Evolutionary conservation across 2,888 invertebrate genomes (phyloP).

Genomic region (Tetrapedia diversipes): DNA sequence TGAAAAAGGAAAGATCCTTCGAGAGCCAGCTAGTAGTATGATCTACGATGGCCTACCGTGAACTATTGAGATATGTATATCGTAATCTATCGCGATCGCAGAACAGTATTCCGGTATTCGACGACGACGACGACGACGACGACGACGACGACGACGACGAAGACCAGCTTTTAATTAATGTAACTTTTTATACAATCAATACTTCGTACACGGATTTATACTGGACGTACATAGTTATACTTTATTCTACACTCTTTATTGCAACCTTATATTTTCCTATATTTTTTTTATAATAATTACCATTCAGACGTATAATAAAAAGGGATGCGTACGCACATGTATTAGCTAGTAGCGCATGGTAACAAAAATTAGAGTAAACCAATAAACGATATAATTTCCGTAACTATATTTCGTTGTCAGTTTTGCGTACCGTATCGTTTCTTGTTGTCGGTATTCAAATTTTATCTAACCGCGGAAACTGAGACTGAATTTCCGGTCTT

Average conservation of each 20-base stretch:
- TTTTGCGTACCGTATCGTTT: too few relatives aligned
- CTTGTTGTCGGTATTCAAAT: neutral
- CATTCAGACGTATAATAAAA: too few relatives aligned
- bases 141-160: constrained; percentile 56
- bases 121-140: constrained; percentile 65
- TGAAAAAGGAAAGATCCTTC: constrained; percentile 73
- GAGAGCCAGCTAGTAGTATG: constrained; percentile 43
- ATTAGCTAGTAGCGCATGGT: too few relatives aligned
- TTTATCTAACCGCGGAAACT: constrained; percentile 41
- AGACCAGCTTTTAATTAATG: too few relatives aligned
- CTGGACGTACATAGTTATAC: neutral
- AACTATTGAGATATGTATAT: constrained; percentile 40
- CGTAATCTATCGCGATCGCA: constrained; percentile 36
- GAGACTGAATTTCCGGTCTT: constrained; percentile 30
- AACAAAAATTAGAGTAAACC: too few relatives aligned
- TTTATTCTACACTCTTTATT: neutral
- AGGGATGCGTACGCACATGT: too few relatives aligned
- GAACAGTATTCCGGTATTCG: constrained; percentile 49
- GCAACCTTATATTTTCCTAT: too few relatives aligned
- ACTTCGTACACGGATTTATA: neutral
- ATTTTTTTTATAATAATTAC: too few relatives aligned
- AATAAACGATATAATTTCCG: too few relatives aligned
- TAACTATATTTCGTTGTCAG: too few relatives aligned
- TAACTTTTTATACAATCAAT: constrained; percentile 11
- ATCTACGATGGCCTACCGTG: constrained; percentile 48